Percentiles rank a stretch among this genome's conserved stretches.
phyloP scores from a whole-genome alignment of 1,140 invertebrate species.

The Branchinecta lindahli region DNA sequence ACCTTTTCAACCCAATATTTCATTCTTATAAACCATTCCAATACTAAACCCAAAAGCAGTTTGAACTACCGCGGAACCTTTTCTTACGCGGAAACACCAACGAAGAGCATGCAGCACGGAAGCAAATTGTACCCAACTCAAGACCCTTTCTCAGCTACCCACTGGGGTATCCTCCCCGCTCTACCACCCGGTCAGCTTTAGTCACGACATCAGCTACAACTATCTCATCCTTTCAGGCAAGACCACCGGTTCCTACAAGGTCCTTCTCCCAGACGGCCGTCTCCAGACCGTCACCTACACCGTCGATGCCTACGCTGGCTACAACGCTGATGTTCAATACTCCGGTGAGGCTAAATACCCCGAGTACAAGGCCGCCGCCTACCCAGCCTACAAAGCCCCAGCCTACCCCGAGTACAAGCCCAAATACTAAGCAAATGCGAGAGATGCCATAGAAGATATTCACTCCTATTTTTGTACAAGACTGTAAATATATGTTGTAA shows the following conservation, averaged over 20 bases:
- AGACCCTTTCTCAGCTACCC: no score
- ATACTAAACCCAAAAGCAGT: no score
- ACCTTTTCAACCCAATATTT: no score
- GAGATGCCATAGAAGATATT: neutral
- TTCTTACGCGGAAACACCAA: no score
- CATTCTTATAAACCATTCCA: no score
- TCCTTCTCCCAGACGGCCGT: neutral
- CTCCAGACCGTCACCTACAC: neutral
- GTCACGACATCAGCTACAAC: no score
- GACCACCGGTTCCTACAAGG: neutral
- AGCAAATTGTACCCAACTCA: no score
- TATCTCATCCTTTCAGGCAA: neutral
- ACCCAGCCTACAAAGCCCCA: neutral
- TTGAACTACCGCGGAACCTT: no score
- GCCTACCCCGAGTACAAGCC: neutral
- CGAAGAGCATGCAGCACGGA: no score
- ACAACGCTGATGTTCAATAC: neutral
- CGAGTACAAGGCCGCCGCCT: neutral
- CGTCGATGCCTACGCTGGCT: neutral
- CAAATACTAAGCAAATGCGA: neutral
- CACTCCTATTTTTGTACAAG: slow-evolving; percentile 2
- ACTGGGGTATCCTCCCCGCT: no score
- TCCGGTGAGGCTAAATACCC: neutral
- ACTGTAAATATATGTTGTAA: neutral
- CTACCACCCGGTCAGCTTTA: no score